These are phyloP conservation scores for Trichopoda pennipes DNA, from an alignment of 2,888 invertebrate species.

Conservation along the genomic window DNA sequence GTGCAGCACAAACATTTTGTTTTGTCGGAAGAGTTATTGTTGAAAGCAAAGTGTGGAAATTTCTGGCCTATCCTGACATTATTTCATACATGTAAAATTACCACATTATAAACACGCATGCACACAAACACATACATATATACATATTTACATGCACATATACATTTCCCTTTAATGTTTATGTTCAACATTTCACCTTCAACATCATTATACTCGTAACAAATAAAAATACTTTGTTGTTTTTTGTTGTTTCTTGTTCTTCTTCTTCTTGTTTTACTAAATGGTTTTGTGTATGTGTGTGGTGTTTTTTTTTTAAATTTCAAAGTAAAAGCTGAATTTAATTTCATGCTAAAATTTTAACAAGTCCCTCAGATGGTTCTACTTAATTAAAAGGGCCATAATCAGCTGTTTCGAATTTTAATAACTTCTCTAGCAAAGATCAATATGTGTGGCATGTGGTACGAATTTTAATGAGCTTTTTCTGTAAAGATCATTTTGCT, in stretches of 20 bases:
- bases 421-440: too few relatives aligned
- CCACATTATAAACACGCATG: conserved; percentile 22
- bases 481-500: too few relatives aligned
- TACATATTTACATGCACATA: neutral
- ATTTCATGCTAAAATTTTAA: too few relatives aligned
- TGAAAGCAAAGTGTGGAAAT: conserved; percentile 53
- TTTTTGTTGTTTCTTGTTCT: neutral
- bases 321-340: too few relatives aligned
- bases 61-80: conserved; percentile 59
- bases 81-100: conserved; percentile 50
- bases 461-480: too few relatives aligned
- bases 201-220: conserved; percentile 33
- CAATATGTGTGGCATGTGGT: too few relatives aligned
- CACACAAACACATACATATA: neutral
- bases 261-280: neutral
- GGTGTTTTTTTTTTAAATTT: too few relatives aligned
- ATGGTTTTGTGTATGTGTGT: too few relatives aligned
- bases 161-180: neutral
- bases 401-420: too few relatives aligned
- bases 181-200: conserved; percentile 27
- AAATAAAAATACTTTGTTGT: conserved; percentile 4
- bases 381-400: too few relatives aligned
- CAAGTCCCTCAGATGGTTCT: too few relatives aligned
- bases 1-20: conserved; percentile 25
- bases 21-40: conserved; percentile 26